Percentiles rank a stretch among this genome's conserved stretches.
phyloP scores from a whole-genome alignment of 2,113 vertebrate genomes.

The Ptyas mucosa region DNA sequence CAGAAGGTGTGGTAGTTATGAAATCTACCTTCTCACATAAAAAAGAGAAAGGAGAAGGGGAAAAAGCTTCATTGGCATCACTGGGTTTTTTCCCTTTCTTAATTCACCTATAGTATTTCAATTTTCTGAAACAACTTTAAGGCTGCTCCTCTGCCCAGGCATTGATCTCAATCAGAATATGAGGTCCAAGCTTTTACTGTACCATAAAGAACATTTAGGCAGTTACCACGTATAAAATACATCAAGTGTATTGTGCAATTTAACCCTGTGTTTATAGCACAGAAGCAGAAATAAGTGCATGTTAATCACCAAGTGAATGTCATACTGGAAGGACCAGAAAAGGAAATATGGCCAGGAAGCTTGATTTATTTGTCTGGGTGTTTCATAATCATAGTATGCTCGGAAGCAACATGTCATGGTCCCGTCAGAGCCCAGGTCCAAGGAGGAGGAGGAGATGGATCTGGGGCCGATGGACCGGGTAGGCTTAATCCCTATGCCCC shows the following conservation, averaged over 20 bases:
- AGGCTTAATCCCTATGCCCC: no score
- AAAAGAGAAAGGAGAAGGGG: not conserved
- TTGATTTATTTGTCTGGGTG: not conserved
- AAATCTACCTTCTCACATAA: not conserved
- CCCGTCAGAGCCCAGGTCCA: accelerated
- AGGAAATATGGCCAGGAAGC: not conserved
- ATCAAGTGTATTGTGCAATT: not conserved
- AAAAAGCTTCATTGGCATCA: not conserved
- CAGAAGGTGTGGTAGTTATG: not conserved
- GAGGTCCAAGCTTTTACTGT: not conserved
- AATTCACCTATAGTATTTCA: not conserved
- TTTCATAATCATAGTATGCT: not conserved
- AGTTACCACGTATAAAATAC: not conserved
- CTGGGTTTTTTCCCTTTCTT: not conserved
- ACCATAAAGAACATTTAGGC: not conserved
- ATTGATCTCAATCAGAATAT: not conserved
- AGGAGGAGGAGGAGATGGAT: no score
- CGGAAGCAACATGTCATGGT: not conserved
- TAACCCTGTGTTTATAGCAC: not conserved
- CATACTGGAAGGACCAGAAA: not conserved
- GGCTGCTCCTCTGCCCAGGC: not conserved
- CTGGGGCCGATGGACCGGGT: no score
- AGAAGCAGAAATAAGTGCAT: not conserved
- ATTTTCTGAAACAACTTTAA: not conserved
- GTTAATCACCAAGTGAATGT: not conserved